Base-by-base conservation (phyloP, 2,888 invertebrate genomes). In the Mantis religiosa region DNA sequence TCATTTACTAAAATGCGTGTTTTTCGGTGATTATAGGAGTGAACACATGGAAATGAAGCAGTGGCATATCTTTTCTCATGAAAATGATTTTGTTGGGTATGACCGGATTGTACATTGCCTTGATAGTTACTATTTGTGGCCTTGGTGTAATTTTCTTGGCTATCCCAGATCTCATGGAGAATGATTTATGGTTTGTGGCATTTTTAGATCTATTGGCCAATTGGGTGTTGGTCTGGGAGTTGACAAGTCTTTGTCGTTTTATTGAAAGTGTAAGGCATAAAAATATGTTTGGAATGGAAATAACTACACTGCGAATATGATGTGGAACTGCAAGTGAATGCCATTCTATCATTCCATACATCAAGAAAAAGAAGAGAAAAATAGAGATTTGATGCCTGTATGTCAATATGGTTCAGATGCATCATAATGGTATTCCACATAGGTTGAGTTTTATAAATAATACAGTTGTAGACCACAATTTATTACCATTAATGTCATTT, bases 181-280 rank as follows among this genome's bases (percentile, higher is more conserved):
- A 88, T 89, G 89, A 90, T 41, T 86, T 89, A 41, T 90, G 90
- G 90, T 89, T 90, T 88, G 83, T 90, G 54, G 89, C 90, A 81
- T 89, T 90, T 47, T 82, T 90, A 41, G 89, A 89, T 85, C 87
- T 90, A 85, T 47, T 90, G 83, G 89, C 90, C 1, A 90, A 90
- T 30, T 90, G 90, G 90, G 90, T 90, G 14, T 82, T 90, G 27
- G 88, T 90, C 1, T 90, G 90, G 89, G 89, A 89, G 88, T 47
- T 89, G 20, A 89, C 89, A 84, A 90, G 89, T 84, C 88, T 90
- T 30, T 90, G 89, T 41, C 89, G 89, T 89, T 89, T 90, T 34
- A 89, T 90, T 28, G 90, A 90, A 88, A 88, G 87, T 87, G 87
- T 88, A 41, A 89, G 88, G 47, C 88, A 88, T 28, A 88, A 84